Conservation (phyloP, 2,888 invertebrate genomes). For the Xestia sexstrigata region DNA sequence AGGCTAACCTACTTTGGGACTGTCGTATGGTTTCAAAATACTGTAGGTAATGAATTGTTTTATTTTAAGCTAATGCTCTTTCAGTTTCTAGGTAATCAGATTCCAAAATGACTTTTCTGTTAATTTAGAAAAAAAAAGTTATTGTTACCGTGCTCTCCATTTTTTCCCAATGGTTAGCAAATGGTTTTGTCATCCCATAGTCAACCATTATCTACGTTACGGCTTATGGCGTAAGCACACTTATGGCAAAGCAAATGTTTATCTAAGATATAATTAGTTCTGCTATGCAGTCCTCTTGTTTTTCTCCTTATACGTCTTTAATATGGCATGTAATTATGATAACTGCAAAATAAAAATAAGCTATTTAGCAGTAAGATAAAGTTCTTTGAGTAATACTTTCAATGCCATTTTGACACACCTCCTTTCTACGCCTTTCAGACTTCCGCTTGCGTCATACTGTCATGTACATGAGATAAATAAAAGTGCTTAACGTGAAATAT, state of each 20-base stretch:
- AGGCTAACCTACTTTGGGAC: not conserved
- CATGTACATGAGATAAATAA: constrained; percentile 3
- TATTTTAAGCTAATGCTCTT: not conserved
- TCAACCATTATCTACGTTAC: not conserved
- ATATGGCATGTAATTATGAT: not conserved
- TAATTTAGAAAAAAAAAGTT: not conserved
- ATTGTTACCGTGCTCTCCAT: not conserved
- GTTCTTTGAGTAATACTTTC: constrained; percentile 25
- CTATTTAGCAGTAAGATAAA: constrained; percentile 8
- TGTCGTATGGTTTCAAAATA: not conserved
- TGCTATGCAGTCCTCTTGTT: constrained; percentile 1
- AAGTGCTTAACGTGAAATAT: constrained; percentile 6
- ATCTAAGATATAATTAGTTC: constrained; percentile 24
- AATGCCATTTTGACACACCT: constrained; percentile 58
- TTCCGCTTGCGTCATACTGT: constrained; percentile 48
- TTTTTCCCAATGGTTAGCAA: not conserved
- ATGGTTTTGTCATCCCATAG: not conserved
- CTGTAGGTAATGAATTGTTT: not conserved
- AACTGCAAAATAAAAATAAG: constrained; percentile 8
- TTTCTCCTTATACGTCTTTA: not conserved
- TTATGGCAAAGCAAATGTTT: constrained; percentile 23
- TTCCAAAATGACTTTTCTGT: not conserved
- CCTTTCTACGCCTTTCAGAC: constrained; percentile 28
- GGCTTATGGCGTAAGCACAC: not conserved
- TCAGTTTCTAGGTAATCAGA: too few species aligned